phyloP scores from a whole-genome alignment of 2,888 invertebrate species.

The Cantharis lateralis region DNA sequence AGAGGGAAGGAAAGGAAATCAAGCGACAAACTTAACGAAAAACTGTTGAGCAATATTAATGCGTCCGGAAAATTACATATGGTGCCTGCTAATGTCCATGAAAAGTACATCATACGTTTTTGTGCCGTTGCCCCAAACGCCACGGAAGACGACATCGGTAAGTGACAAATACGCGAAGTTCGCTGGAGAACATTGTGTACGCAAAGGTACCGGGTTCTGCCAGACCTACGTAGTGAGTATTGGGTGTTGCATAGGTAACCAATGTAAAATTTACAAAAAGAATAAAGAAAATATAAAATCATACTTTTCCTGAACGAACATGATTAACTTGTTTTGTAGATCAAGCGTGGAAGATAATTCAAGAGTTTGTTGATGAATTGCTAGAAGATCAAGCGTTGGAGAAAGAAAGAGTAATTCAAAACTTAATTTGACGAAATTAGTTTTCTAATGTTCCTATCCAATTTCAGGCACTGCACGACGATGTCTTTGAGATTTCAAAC shows the following conservation, averaged over 20 bases:
- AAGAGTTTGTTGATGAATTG: conserved; percentile 79
- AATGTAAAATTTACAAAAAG: too few species aligned
- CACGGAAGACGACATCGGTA: conserved; percentile 80
- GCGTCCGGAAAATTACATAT: conserved; percentile 95
- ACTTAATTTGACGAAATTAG: background rate
- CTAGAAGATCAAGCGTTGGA: conserved; percentile 68
- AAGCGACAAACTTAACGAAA: conserved; percentile 86
- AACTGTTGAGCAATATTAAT: conserved; percentile 88
- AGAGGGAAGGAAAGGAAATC: too few species aligned
- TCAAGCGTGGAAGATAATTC: conserved; percentile 83
- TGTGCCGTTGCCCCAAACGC: conserved; percentile 93
- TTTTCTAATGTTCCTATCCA: background rate
- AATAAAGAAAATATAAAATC: too few species aligned
- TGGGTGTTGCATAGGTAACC: too few species aligned
- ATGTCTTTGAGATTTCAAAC: conserved; percentile 74
- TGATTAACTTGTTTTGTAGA: conserved; percentile 63
- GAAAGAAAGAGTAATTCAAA: conserved; percentile 62
- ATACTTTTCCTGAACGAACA: too few species aligned
- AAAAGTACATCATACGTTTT: conserved; percentile 90
- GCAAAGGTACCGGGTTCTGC: too few species aligned
- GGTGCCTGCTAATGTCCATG: conserved; percentile 92
- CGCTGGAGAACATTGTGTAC: too few species aligned
- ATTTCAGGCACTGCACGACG: conserved; percentile 66
- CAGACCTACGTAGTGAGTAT: too few species aligned
- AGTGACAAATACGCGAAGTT: conserved; percentile 30